Conservation (phyloP, 2,113 vertebrate species). For the Raja brachyura region DNA sequence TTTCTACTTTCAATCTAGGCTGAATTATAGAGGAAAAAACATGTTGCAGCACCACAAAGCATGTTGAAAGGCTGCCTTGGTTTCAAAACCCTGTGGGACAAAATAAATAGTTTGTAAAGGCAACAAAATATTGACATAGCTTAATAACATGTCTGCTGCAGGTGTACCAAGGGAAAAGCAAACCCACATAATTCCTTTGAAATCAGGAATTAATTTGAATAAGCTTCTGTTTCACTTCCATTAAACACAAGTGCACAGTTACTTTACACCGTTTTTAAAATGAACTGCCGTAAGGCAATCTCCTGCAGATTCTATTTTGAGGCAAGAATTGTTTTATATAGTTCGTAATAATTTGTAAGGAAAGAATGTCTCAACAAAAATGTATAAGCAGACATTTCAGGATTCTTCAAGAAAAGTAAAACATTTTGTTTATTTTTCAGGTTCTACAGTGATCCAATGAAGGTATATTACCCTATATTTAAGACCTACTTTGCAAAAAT, state of each 20-base stretch:
- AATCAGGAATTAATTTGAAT: constrained; percentile 26
- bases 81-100: background rate
- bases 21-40: background rate
- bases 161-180: background rate
- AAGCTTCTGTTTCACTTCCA: constrained; percentile 13
- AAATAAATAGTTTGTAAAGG: constrained; percentile 28
- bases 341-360: background rate
- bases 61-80: background rate
- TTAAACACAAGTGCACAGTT: background rate
- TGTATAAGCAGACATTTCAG: background rate
- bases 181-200: constrained; percentile 15
- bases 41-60: background rate
- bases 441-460: background rate
- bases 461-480: background rate
- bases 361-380: background rate
- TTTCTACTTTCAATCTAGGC: background rate
- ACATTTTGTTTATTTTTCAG: background rate
- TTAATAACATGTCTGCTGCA: constrained; percentile 21
- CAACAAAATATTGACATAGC: constrained; percentile 28
- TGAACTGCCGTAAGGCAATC: background rate
- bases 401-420: background rate
- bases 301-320: background rate
- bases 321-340: background rate
- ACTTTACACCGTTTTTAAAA: background rate
- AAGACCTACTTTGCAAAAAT: background rate